Evolutionary conservation across 2,113 vertebrate species (phyloP), one percentile per base, ranked within the genome.

Genomic region (Corythoichthys haematopterus): DNA sequence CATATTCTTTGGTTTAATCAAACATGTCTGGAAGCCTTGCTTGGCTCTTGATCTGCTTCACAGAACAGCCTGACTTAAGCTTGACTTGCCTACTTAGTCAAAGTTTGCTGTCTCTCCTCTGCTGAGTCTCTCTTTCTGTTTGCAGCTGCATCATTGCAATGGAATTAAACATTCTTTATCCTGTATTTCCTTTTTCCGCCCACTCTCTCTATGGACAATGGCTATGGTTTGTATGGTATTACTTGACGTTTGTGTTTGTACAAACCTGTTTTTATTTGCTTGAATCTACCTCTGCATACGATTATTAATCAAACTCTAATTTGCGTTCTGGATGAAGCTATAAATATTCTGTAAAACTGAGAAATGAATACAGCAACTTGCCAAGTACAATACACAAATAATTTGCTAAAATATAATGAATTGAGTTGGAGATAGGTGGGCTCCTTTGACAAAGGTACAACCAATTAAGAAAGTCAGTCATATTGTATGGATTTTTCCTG

Each of bases 1-100:
- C 78, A 75, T 80, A 73, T 81, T 82, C 78, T 79, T 72, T 45
- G 78, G 72, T 85, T 85, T 83, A 86, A 84, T 84, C 83, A 86
- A 80, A 86, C 84, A 75, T 79, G 72, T 85, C 81, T 74, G 80
- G 80, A 63, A 80, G 80, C 67, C 69, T 88, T 75, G 81, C 61
- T 66, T 76, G 64, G 61, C 70, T 70, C 84, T 81, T 83, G 82
- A 88, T 87, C 70, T 80, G 80, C 82, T 79, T 72, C 72, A 86
- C 63, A 67, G 82, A 83, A 70, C 79, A 81, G 78, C 78, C 59
- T 66, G 64, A 70, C 74, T 71, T 62, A 52, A 36, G 62, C 68
- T 69, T 11, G 2, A 48, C 75, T 78, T 64, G 60, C 51, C 14
- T 50, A 10, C 73, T 74, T 68, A 74, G 70, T 71, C 77, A 63